Evolutionary conservation across 1,140 invertebrate species (phyloP).

Genomic region (Teleogryllus occipitalis): DNA sequence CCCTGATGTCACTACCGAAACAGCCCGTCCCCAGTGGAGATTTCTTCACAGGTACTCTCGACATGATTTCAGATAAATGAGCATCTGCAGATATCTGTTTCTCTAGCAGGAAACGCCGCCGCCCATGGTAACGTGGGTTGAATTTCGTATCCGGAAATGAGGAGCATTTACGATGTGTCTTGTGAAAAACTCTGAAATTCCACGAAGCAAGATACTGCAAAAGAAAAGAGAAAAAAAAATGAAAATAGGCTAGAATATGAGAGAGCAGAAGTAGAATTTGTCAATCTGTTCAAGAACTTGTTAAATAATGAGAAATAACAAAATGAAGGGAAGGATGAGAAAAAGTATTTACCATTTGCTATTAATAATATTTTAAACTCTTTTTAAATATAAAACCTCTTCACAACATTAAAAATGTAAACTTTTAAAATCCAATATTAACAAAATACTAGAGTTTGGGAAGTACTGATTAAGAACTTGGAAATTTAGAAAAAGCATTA

Average conservation of each 20-base stretch:
- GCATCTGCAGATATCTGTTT: conserved; percentile 8
- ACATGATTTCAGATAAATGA: background rate
- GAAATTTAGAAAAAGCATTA: too few relatives aligned
- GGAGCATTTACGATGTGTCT: conserved; percentile 36
- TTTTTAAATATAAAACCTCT: too few relatives aligned
- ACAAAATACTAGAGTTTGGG: too few relatives aligned
- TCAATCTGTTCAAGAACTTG: background rate
- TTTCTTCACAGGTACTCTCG: background rate
- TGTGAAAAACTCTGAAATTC: conserved; percentile 26
- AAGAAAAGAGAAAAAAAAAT: conserved; percentile 16
- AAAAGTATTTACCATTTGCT: too few relatives aligned
- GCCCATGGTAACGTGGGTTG: background rate
- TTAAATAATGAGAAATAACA: background rate
- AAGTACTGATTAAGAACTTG: too few relatives aligned
- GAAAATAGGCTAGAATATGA: background rate
- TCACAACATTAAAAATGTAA: too few relatives aligned
- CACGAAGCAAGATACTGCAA: conserved; percentile 32
- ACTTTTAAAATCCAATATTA: too few relatives aligned
- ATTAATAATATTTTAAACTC: too few relatives aligned
- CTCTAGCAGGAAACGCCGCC: background rate
- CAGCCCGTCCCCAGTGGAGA: too few relatives aligned
- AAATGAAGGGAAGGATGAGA: too few relatives aligned
- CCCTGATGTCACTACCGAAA: background rate
- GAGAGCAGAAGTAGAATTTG: background rate
- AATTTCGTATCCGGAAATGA: conserved; percentile 36